A percentile compares a stretch with the other conserved stretches of the same genome.
Conservation (phyloP, 2,797 vertebrate genomes). For the Brotogeris chrysoptera region DNA sequence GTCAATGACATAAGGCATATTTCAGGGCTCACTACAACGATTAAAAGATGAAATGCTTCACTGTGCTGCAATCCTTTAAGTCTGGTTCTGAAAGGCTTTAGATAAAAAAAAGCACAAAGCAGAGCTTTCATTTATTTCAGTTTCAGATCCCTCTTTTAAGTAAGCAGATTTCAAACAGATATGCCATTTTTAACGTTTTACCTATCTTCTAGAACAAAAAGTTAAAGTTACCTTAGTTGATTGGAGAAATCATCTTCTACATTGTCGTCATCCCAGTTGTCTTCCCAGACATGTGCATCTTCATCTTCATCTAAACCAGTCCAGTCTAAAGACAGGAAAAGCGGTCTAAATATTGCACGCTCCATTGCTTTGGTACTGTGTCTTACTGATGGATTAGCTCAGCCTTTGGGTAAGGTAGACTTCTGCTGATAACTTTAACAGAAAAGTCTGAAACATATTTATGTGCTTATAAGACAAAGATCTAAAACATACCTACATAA, state of each 20-base stretch:
- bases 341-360: background rate
- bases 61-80: background rate
- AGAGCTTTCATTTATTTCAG: background rate
- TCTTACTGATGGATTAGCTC: background rate
- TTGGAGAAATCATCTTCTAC: constrained; percentile 99
- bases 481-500: background rate
- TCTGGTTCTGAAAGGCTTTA: background rate
- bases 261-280: constrained; percentile 99
- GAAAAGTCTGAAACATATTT: background rate
- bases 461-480: background rate
- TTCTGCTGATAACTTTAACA: background rate
- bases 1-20: background rate
- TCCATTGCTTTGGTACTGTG: background rate
- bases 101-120: background rate
- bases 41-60: background rate
- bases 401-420: background rate
- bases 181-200: background rate
- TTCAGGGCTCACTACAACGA: background rate
- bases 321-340: constrained; percentile 84
- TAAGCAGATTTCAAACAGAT: background rate
- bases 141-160: background rate
- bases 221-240: constrained; percentile 87
- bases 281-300: constrained; percentile 98
- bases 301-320: constrained; percentile 97
- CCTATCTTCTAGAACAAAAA: background rate